A percentile compares a stretch with the other conserved stretches of the same genome.
Evolutionary conservation across 2,797 vertebrate genomes (phyloP).

Genomic region (Helostoma temminkii): DNA sequence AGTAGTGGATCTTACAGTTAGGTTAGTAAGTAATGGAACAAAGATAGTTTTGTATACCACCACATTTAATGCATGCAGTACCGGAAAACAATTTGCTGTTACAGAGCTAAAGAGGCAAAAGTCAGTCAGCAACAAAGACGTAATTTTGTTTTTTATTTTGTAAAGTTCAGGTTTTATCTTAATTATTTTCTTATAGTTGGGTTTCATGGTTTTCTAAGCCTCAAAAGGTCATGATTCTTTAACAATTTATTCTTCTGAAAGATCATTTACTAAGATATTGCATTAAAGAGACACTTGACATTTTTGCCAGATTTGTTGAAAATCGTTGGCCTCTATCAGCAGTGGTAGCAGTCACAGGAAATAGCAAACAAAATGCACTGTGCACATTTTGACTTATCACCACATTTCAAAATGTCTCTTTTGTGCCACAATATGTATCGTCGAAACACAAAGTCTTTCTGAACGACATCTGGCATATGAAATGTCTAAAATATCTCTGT

Average conservation of each 20-base stretch:
- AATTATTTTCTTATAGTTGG: conserved; percentile 28
- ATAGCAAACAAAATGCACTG: conserved; percentile 6
- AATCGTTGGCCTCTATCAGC: conserved; percentile 14
- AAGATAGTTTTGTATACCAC: too few species aligned
- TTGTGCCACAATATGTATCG: conserved; percentile 21
- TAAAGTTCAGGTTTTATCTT: conserved; percentile 50
- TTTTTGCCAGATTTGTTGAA: conserved; percentile 24
- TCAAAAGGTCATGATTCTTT: conserved; percentile 51
- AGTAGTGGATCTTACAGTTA: not conserved
- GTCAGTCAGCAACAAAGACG: too few species aligned
- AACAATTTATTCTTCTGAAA: conserved; percentile 36
- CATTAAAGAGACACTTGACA: conserved; percentile 27
- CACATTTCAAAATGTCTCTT: conserved; percentile 27
- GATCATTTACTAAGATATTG: conserved; percentile 21
- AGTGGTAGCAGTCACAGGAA: not conserved
- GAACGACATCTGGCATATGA: conserved; percentile 23
- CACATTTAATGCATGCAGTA: not conserved
- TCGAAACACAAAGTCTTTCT: conserved; percentile 26
- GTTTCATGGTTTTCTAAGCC: conserved; percentile 20
- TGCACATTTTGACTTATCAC: conserved; percentile 13
- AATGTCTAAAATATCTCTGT: conserved; percentile 14
- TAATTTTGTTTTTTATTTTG: conserved; percentile 32
- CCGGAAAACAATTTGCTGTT: not conserved
- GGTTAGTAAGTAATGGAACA: too few species aligned
- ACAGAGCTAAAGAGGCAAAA: conserved; percentile 17